These are phyloP conservation scores for Spicauda simplicius DNA, from an alignment of 2,888 invertebrate species.

Conservation along the genomic window DNA sequence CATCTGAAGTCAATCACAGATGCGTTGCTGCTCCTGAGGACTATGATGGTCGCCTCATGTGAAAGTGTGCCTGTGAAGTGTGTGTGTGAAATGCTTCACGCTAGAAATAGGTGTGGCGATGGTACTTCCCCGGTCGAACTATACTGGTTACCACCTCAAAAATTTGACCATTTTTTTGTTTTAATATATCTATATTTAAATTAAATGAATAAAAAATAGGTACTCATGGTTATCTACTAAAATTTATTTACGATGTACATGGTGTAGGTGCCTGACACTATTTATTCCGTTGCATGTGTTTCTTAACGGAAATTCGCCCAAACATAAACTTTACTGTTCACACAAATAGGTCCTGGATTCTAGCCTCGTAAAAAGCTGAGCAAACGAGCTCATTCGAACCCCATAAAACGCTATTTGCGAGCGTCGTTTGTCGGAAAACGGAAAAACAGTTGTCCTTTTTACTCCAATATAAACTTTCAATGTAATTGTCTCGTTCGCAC, in stretches of 20 bases:
- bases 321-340: not conserved
- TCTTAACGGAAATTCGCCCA: not conserved
- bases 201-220: no score
- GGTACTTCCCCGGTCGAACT: no score
- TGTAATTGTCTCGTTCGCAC: slow-evolving; percentile 33
- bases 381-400: slow-evolving; percentile 11
- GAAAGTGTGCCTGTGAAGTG: no score
- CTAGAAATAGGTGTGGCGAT: no score
- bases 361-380: slow-evolving; percentile 11
- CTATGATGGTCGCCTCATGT: no score
- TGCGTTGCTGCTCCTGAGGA: no score
- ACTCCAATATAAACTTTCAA: not conserved
- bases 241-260: not conserved
- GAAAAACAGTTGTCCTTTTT: not conserved
- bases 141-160: no score
- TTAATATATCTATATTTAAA: no score
- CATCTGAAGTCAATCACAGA: no score
- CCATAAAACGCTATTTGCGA: slow-evolving; percentile 11
- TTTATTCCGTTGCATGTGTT: not conserved
- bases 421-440: not conserved
- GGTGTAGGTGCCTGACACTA: not conserved
- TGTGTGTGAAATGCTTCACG: no score
- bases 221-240: no score
- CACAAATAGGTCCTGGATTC: slow-evolving; percentile 3
- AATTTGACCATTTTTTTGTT: no score